A percentile compares a stretch with the other conserved stretches of the same genome.
phyloP scores from a whole-genome alignment of 2,888 invertebrate genomes.

The Flexamia atlantica region DNA sequence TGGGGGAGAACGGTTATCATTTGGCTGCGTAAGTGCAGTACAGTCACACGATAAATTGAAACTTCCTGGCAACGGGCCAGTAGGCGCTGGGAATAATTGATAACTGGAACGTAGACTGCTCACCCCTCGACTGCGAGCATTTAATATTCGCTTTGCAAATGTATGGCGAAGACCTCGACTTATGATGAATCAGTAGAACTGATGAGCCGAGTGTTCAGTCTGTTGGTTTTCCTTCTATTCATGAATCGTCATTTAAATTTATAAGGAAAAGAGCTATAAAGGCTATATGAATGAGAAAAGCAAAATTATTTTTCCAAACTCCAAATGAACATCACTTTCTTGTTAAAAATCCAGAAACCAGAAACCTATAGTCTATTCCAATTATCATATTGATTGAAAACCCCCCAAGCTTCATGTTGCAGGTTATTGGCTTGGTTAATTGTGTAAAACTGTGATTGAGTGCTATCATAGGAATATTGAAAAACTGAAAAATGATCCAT shows the following conservation, averaged over 20 bases:
- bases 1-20: background rate
- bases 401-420: no score
- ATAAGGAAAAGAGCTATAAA: no score
- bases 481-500: no score
- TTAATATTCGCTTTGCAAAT: conserved; percentile 33
- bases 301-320: no score
- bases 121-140: background rate
- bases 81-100: conserved; percentile 24
- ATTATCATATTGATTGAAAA: no score
- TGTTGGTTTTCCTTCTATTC: background rate
- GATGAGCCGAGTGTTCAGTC: background rate
- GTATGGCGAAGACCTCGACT: background rate
- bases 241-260: background rate
- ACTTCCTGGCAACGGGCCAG: conserved; percentile 23
- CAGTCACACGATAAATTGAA: conserved; percentile 37
- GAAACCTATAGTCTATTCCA: no score
- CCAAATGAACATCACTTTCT: no score
- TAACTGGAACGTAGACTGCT: conserved; percentile 23
- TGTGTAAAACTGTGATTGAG: no score
- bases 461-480: no score
- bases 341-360: no score
- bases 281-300: no score
- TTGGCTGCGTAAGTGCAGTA: conserved; percentile 11
- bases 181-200: background rate
- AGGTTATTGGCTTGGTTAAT: no score